Percentiles rank a stretch among this genome's conserved stretches.
These are phyloP conservation scores for Chydorus sphaericus DNA, from an alignment of 2,888 invertebrate species.

Conservation along the genomic window DNA sequence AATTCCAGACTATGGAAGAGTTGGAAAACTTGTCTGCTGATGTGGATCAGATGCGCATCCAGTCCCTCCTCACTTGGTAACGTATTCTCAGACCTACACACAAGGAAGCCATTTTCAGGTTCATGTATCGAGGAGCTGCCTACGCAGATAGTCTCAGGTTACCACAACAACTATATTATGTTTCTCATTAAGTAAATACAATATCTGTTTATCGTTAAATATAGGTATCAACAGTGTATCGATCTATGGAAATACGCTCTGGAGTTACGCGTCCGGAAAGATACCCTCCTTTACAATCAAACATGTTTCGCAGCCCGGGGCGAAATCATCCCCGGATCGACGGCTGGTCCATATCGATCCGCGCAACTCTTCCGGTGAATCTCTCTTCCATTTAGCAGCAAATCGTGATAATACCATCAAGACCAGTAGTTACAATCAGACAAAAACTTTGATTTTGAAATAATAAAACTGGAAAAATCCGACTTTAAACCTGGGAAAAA, in stretches of 20 bases:
- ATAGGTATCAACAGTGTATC: slow-evolving; percentile 65
- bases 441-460: too few species aligned
- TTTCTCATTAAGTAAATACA: too few species aligned
- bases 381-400: slow-evolving; percentile 70
- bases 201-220: too few species aligned
- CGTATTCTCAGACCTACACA: slow-evolving; percentile 71
- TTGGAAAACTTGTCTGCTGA: slow-evolving; percentile 55
- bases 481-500: too few species aligned
- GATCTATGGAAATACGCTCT: slow-evolving; percentile 75
- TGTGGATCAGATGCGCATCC: slow-evolving; percentile 69
- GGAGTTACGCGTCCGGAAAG: slow-evolving; percentile 59
- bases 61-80: slow-evolving; percentile 74
- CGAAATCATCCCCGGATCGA: slow-evolving; percentile 21
- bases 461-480: too few species aligned
- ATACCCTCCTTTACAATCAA: slow-evolving; percentile 55
- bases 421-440: slow-evolving; percentile 53
- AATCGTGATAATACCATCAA: slow-evolving; percentile 58
- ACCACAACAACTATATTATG: too few species aligned
- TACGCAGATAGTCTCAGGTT: slow-evolving; percentile 38
- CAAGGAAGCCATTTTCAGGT: slow-evolving; percentile 38
- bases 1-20: slow-evolving; percentile 57
- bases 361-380: slow-evolving; percentile 53
- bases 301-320: slow-evolving; percentile 72
- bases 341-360: slow-evolving; percentile 34
- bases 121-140: slow-evolving; percentile 48